Evolutionary conservation across 2,888 invertebrate species (phyloP), one percentile per base, ranked within the genome.

Genomic region (Diaperis boleti): DNA sequence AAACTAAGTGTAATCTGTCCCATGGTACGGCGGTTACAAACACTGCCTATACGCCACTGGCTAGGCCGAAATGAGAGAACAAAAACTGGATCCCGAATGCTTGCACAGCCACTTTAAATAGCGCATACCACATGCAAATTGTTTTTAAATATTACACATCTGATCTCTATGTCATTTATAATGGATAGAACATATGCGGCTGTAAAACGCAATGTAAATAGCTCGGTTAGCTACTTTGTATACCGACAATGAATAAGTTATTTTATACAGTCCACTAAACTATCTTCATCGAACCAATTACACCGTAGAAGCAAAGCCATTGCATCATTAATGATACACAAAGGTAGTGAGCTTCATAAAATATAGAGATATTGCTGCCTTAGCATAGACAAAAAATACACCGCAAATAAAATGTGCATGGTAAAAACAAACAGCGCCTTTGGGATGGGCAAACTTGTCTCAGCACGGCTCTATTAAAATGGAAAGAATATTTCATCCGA

Each of bases 381-480:
- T 8, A 39, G 8, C 20, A 44, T 31, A 35, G 56, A 22, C 15
- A 54, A 54, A 54, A 54, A 54, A 54, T 54, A 26, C 31, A 17
- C 29, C 7, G 54, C 22, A 31, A 41, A 54, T 54, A 54, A 54
- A 54, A 42, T 42, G 54, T 54, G 8, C 22, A 37, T 42, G 41
- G 54, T 54, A 54, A 54, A 54, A 54, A 54, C 54, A 42, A 54
- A 54, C 42, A 41, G 41, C 42, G 54, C 54, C 54, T 42, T 41
- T 54, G 54, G 41, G 54, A 54, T 54, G 42, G 52, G 52, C 52
- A 52, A 18, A 54, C 54, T 54, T 41, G 54, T 41, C 41, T 54
- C 54, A 31, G 29, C 54, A 54, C 14, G 54, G 54, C 54, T 54
- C 54, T 22, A 54, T 54, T 54, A 54, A 42, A 54, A 33, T n/a